Evolutionary conservation across 2,888 invertebrate genomes (phyloP).

Genomic region (Eurytoma californica): DNA sequence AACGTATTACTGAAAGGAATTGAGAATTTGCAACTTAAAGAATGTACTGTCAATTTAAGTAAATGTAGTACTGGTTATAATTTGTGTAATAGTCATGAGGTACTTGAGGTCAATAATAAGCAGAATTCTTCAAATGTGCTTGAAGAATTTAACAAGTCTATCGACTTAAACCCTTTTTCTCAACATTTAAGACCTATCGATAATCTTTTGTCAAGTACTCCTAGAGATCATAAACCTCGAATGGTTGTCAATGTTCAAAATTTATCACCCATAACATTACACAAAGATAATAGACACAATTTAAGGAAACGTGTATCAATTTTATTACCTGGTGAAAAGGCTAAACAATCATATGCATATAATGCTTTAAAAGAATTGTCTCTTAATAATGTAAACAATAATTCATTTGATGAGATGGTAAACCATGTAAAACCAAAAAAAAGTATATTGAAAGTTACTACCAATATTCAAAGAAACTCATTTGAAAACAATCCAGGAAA

Average conservation of each 20-base stretch:
- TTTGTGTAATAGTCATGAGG: not conserved
- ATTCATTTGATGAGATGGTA: not conserved
- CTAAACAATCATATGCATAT: not conserved
- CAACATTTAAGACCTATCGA: not conserved
- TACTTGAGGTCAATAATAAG: not conserved
- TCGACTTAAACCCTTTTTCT: not conserved
- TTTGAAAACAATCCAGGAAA: not conserved
- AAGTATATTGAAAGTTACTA: not conserved
- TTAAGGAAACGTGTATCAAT: not conserved
- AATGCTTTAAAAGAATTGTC: not conserved
- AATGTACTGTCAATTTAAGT: not conserved
- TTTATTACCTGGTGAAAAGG: not conserved
- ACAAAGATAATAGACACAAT: conserved; percentile 18
- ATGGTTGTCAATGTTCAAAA: conserved; percentile 37
- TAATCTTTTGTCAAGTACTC: conserved; percentile 28
- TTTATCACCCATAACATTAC: conserved; percentile 44
- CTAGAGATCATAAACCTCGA: conserved; percentile 11
- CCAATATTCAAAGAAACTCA: not conserved
- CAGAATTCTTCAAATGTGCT: not conserved
- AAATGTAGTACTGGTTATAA: not conserved
- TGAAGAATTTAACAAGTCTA: not conserved
- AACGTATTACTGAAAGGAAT: not conserved
- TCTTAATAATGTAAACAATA: not conserved
- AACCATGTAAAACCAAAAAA: conserved; percentile 4
- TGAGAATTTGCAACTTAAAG: not conserved